Conservation (phyloP, 2,797 vertebrate species). For the Octomys mimax region DNA sequence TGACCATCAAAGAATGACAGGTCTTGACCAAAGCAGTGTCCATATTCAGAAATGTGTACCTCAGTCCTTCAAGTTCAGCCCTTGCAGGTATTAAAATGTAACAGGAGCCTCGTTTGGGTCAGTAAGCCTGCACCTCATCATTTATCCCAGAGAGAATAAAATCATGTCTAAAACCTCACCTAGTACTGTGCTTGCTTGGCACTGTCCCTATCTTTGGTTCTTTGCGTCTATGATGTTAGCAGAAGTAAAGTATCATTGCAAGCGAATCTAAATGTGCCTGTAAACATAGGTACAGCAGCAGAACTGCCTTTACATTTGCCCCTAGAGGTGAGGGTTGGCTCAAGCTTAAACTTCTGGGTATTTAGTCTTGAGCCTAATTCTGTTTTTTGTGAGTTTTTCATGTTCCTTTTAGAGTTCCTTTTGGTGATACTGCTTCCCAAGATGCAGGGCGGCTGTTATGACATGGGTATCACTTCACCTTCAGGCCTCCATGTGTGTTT, state of each 20-base stretch:
- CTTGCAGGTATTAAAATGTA: not conserved
- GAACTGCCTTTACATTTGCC: not conserved
- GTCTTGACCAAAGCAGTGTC: slow-evolving; percentile 41
- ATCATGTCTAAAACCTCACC: not conserved
- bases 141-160: slow-evolving; percentile 40
- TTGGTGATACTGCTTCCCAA: slow-evolving; percentile 65
- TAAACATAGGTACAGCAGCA: not conserved
- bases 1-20: slow-evolving; percentile 25
- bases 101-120: not conserved
- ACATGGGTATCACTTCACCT: slow-evolving; percentile 40
- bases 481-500: not conserved
- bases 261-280: not conserved
- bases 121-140: not conserved
- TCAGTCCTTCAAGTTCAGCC: not conserved
- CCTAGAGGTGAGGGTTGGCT: not conserved
- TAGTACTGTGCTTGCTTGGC: not conserved
- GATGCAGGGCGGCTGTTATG: not conserved
- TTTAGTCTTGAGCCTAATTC: slow-evolving; percentile 41
- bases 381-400: slow-evolving; percentile 38
- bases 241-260: not conserved
- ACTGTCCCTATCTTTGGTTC: not conserved
- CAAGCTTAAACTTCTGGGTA: slow-evolving; percentile 20
- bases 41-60: not conserved
- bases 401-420: slow-evolving; percentile 14
- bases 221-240: not conserved